Conservation (phyloP, 2,113 vertebrate species). For the Crypturellus undulatus region DNA sequence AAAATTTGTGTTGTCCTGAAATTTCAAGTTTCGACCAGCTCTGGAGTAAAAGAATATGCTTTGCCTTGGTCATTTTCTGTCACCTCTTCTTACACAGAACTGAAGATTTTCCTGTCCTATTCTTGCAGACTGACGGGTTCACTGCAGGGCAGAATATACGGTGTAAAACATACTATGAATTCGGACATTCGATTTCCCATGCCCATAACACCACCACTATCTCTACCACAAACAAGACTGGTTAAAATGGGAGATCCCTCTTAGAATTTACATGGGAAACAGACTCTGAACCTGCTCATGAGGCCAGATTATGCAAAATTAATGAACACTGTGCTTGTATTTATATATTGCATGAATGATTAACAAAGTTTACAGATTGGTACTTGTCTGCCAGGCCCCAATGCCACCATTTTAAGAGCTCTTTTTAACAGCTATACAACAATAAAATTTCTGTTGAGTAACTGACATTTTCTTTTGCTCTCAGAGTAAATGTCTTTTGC, state of each 20-base stretch:
- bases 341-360: not conserved
- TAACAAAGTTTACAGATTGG: not conserved
- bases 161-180: rapidly evolving
- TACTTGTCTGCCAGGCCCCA: not conserved
- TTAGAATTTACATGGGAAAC: not conserved
- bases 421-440: not conserved
- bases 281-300: not conserved
- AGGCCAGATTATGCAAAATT: not conserved
- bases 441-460: not conserved
- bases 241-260: not conserved
- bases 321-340: not conserved
- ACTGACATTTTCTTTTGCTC: conserved; percentile 21
- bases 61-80: not conserved
- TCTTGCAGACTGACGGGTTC: not conserved
- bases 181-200: not conserved
- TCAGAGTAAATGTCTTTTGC: not conserved
- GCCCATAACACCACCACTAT: not conserved
- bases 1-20: not conserved
- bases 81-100: not conserved
- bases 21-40: not conserved
- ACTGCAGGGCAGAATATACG: not conserved
- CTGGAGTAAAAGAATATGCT: not conserved
- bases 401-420: not conserved
- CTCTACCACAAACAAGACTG: not conserved
- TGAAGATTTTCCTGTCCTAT: not conserved